A percentile compares a stretch with the other conserved stretches of the same genome.
phyloP scores from a whole-genome alignment of 1,140 invertebrate genomes.

The Argopecten irradians region DNA sequence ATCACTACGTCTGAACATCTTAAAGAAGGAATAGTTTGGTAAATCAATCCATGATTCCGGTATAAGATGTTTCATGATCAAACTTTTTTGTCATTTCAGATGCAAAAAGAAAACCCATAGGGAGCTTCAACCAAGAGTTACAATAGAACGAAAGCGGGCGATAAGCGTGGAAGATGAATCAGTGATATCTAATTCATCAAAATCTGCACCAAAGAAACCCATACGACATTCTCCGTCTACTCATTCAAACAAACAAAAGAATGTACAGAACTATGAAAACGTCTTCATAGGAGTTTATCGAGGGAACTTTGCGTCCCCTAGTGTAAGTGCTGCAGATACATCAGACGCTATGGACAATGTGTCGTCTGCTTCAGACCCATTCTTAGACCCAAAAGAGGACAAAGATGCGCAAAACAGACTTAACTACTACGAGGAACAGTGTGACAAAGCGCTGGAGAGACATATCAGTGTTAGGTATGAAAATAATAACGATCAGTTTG shows the following conservation, averaged over 20 bases:
- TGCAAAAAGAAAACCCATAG: background rate
- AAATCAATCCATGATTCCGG: too few species aligned
- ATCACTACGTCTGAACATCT: too few species aligned
- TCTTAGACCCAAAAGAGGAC: background rate
- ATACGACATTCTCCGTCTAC: background rate
- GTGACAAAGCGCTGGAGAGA: conserved; percentile 2
- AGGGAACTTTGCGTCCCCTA: background rate
- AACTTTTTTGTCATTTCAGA: background rate
- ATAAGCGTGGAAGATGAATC: background rate
- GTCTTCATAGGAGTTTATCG: background rate
- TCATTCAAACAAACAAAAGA: background rate
- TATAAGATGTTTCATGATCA: too few species aligned
- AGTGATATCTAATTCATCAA: background rate
- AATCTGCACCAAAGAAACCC: background rate
- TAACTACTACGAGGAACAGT: conserved; percentile 9
- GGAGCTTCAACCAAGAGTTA: background rate
- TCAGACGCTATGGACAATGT: background rate
- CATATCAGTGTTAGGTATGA: background rate
- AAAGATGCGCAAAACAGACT: background rate
- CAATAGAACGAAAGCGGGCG: background rate
- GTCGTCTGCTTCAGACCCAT: background rate
- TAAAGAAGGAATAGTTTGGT: too few species aligned
- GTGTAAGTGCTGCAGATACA: background rate
- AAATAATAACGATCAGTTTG: background rate
- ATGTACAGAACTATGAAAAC: background rate